Evolutionary conservation across 2,113 vertebrate species (phyloP).

Genomic region (Chloropsis hardwickii): DNA sequence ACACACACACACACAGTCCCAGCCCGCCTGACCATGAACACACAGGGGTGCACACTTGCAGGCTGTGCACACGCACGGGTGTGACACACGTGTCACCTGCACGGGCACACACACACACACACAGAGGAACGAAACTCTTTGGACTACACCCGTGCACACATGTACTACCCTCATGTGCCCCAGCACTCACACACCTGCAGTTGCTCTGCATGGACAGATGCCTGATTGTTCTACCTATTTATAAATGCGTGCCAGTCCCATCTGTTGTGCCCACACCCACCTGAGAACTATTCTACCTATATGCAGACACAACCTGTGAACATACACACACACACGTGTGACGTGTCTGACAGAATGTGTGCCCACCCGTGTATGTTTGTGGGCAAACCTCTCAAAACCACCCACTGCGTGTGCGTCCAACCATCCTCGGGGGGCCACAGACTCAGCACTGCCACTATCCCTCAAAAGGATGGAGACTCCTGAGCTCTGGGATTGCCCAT

Average conservation of each 20-base stretch:
- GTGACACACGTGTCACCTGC: not conserved
- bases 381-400: not conserved
- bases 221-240: not conserved
- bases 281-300: not conserved
- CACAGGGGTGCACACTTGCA: too few relatives aligned
- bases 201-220: fast-evolving
- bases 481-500: fast-evolving
- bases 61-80: not conserved
- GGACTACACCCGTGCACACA: fast-evolving
- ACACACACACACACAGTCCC: not conserved
- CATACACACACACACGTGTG: not conserved
- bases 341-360: fast-evolving
- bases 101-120: not conserved
- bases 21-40: not conserved
- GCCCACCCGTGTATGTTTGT: fast-evolving
- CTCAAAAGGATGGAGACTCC: not conserved
- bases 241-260: not conserved
- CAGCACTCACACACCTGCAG: fast-evolving
- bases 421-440: fast-evolving
- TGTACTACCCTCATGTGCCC: fast-evolving
- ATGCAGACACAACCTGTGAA: fast-evolving
- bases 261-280: not conserved
- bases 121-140: too few relatives aligned
- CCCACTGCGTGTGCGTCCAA: fast-evolving
- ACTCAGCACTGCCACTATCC: fast-evolving